Evolutionary conservation across 2,797 vertebrate genomes (phyloP).

Genomic region (Anisognathus igniventris): DNA sequence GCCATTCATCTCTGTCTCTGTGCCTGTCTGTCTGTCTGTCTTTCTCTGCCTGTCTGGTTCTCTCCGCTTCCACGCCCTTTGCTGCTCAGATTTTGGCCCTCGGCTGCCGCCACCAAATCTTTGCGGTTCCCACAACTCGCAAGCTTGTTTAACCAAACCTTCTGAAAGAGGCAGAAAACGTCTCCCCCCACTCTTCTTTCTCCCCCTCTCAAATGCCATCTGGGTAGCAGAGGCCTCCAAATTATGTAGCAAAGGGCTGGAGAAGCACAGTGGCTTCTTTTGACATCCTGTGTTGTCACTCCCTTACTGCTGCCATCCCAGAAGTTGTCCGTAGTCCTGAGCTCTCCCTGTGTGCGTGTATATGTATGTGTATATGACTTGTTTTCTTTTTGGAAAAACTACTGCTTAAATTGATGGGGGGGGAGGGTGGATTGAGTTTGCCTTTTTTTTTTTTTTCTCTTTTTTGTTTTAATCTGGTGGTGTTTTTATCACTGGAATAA

Average conservation of each 20-base stretch:
- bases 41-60: conserved; percentile 49
- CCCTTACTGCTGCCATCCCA: background rate
- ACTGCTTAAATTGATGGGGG: background rate
- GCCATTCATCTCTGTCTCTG: conserved; percentile 52
- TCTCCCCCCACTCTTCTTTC: background rate
- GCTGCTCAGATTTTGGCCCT: conserved; percentile 51
- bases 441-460: background rate
- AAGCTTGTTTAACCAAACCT: background rate
- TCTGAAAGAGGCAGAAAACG: background rate
- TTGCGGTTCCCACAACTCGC: background rate
- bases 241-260: conserved; percentile 54
- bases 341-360: conserved; percentile 41
- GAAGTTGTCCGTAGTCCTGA: conserved; percentile 26
- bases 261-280: conserved; percentile 43
- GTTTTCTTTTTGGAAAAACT: background rate
- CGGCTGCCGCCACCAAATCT: background rate
- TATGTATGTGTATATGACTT: background rate
- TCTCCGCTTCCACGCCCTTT: conserved; percentile 63
- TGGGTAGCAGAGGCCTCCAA: conserved; percentile 55
- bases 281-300: conserved; percentile 9
- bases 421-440: background rate
- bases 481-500: background rate
- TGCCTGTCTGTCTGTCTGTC: conserved; percentile 35
- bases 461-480: background rate
- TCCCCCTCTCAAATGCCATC: background rate